phyloP scores from a whole-genome alignment of 2,113 vertebrate species.

The Petaurus breviceps region DNA sequence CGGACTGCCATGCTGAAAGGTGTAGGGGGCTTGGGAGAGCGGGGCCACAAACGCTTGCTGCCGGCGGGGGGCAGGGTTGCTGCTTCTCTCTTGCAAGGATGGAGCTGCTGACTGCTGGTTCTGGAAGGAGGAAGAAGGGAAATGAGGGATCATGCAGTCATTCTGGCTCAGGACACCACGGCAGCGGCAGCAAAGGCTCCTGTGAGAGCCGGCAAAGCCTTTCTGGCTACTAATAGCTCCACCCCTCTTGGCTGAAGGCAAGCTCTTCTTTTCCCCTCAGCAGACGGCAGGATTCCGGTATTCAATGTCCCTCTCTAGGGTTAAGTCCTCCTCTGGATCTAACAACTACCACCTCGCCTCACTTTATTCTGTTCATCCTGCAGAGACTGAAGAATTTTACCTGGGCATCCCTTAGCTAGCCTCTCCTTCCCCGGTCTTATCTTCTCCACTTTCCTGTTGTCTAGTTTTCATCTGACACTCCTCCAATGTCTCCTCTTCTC shows the following conservation, averaged over 20 bases:
- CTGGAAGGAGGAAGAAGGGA: conserved; percentile 81
- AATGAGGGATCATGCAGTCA: conserved; percentile 62
- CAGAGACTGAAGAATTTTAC: neutral
- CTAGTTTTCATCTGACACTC: conserved; percentile 50
- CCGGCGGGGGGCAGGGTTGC: conserved; percentile 88
- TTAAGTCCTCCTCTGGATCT: neutral
- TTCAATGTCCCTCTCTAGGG: neutral
- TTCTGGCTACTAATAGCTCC: conserved; percentile 8
- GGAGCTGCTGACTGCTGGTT: conserved; percentile 90
- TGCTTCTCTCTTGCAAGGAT: conserved; percentile 89
- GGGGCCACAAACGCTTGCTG: conserved; percentile 92
- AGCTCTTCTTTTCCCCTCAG: conserved; percentile 4
- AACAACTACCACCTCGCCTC: conserved; percentile 31
- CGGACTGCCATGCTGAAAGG: conserved; percentile 92
- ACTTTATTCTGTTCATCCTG: conserved; percentile 20
- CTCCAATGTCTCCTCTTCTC: conserved; percentile 50
- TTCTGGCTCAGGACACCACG: neutral
- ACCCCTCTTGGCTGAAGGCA: conserved; percentile 29
- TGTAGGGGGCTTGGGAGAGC: conserved; percentile 92
- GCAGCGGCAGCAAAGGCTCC: neutral
- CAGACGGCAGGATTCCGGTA: conserved; percentile 8
- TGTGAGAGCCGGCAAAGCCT: neutral
- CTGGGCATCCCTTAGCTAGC: neutral
- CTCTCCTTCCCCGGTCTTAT: neutral
- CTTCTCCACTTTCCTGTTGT: conserved; percentile 51